Evolutionary conservation across 1,140 invertebrate genomes (phyloP).

Genomic region (Hylaeus anthracinus): DNA sequence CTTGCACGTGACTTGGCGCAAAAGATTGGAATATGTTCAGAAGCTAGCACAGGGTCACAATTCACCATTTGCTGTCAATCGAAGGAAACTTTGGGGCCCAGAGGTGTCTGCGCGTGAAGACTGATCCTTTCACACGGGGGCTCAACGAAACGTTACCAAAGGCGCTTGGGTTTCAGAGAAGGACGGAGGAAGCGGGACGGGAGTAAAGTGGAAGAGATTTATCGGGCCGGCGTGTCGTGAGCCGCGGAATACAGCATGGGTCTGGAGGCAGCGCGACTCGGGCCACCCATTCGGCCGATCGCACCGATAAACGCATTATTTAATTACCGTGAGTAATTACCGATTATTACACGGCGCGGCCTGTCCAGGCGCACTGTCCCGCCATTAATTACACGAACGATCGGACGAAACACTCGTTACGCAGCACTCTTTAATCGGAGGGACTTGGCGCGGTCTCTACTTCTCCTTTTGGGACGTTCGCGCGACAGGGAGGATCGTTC

Average conservation of each 20-base stretch:
- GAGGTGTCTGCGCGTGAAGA: no score
- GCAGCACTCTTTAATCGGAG: slow-evolving; percentile 63
- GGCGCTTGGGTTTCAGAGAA: slow-evolving; percentile 5
- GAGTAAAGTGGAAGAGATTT: slow-evolving; percentile 65
- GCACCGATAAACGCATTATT: slow-evolving; percentile 75
- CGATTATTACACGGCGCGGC: slow-evolving; percentile 71
- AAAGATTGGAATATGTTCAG: no score
- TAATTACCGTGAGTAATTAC: slow-evolving; percentile 76
- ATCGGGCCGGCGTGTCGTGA: slow-evolving; percentile 65
- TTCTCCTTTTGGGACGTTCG: not conserved
- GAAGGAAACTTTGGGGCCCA: no score
- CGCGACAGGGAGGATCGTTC: not conserved
- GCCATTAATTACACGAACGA: slow-evolving; percentile 71
- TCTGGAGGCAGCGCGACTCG: slow-evolving; percentile 45
- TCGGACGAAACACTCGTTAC: slow-evolving; percentile 67
- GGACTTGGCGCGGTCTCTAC: slow-evolving; percentile 22
- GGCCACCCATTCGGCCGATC: slow-evolving; percentile 67
- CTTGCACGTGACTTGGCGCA: no score
- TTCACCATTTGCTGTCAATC: no score
- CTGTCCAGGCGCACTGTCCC: slow-evolving; percentile 52
- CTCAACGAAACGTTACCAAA: slow-evolving; percentile 21
- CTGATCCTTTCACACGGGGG: not conserved
- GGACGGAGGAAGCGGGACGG: slow-evolving; percentile 7
- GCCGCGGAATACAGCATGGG: slow-evolving; percentile 58
- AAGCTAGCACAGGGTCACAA: no score